These are phyloP conservation scores for Bombus polaris DNA, from an alignment of 1,140 invertebrate genomes.

Conservation along the genomic window DNA sequence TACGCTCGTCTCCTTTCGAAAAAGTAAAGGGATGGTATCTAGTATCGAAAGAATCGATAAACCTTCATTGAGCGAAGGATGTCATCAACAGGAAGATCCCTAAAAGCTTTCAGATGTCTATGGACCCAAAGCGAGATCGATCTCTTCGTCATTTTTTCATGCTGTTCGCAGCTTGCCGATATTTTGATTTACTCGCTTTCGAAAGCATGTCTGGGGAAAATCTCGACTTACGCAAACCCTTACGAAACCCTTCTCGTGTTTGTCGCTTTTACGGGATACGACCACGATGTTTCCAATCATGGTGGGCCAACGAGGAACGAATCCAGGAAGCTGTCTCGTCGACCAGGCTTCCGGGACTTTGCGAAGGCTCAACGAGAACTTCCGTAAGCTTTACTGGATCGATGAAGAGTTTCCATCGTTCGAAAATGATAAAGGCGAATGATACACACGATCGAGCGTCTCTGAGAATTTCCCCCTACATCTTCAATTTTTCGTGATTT, in stretches of 20 bases:
- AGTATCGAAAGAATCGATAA: background rate
- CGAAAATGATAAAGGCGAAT: background rate
- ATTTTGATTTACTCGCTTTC: slow-evolving; percentile 16
- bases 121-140: background rate
- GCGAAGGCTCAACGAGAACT: background rate
- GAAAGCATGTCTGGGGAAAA: background rate
- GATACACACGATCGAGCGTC: too few species aligned
- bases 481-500: too few species aligned
- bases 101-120: slow-evolving; percentile 3
- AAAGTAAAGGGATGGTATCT: too few species aligned
- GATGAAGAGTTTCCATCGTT: background rate
- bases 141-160: background rate
- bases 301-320: background rate
- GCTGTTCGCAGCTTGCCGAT: background rate
- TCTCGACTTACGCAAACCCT: slow-evolving; percentile 28
- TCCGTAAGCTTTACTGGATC: background rate
- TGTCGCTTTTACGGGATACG: slow-evolving; percentile 44
- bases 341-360: slow-evolving; percentile 4
- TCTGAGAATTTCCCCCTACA: too few species aligned
- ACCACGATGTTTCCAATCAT: too few species aligned
- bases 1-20: too few species aligned
- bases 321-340: background rate
- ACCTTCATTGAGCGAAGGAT: background rate
- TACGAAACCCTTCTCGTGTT: slow-evolving; percentile 62
- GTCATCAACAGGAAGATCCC: background rate